Evolutionary conservation across 2,888 invertebrate species (phyloP), one percentile per base, ranked within the genome.

Genomic region (Sabatieria punctata): DNA sequence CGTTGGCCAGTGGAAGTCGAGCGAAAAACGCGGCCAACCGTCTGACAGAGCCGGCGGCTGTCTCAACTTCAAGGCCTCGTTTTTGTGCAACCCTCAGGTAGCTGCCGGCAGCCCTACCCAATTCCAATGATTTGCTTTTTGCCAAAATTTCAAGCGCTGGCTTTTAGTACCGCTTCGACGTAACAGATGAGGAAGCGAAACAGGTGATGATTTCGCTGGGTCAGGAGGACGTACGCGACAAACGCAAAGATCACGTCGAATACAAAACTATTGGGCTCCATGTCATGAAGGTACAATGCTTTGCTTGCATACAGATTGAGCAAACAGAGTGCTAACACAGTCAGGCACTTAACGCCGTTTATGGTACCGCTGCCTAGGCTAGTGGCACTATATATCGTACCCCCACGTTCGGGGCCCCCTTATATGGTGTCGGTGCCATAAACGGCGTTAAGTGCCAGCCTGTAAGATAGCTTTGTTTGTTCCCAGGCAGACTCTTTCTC

Each of bases 11-110:
- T 77, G 77, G 77, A 68, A 64, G 30, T 57, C 55, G 25, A 65
- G 65, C 24, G 4, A 19, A 2, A 30, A 33, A 11, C 21, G 40
- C 13, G 49, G 46, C 13, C 19, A 24, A 4, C 36, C 40, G 11
- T 15, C 22, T 15, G 67, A 71, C 53, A 55, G 69, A 30, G 68
- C 72, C 11, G 76, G 76, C n/a, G 76, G 77, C 1, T 75, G 76
- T 57, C 59, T 70, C 33, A 74, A 72, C 57, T 70, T 73, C 61
- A 66, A 65, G 42, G 71, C 71, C 1, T 70, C 74, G 1, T 74
- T 75, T 61, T 66, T 75, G 22, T 65, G 70, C 26, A 77, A 77
- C 62, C 77, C 77, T 4, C 76, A 75, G 63, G 71, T 69, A 47
- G n/a, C n/a, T n/a, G n/a, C n/a, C n/a, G n/a, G n/a, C n/a, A n/a